Percentiles rank a stretch among this genome's conserved stretches.
Conservation (phyloP, 2,888 invertebrate species). For the Cerastis rubricosa region DNA sequence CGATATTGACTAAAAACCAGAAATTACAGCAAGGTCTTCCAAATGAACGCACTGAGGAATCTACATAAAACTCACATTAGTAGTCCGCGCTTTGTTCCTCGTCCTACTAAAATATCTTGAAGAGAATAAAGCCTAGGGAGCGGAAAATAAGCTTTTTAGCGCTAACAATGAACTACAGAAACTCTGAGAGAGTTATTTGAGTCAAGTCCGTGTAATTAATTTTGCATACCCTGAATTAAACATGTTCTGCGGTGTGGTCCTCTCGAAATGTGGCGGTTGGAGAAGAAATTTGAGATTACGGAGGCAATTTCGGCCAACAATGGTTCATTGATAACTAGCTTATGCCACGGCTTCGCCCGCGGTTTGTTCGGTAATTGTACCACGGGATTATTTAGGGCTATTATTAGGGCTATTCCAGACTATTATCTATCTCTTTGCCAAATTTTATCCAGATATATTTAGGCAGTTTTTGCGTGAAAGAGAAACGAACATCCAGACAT, state of each 20-base stretch:
- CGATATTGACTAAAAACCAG: conserved; percentile 62
- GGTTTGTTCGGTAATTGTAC: no score
- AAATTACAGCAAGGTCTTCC: conserved; percentile 59
- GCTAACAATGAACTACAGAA: conserved; percentile 62
- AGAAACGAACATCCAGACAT: no score
- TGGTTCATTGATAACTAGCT: conserved; percentile 16
- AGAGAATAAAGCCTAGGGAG: conserved; percentile 65
- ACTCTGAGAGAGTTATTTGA: conserved; percentile 55
- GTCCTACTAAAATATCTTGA: conserved; percentile 66
- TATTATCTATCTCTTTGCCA: no score
- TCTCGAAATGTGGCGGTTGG: conserved; percentile 8
- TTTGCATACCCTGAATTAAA: conserved; percentile 60
- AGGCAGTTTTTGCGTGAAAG: no score
- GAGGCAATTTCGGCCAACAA: conserved; percentile 25
- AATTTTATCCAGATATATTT: no score
- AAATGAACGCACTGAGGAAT: conserved; percentile 64
- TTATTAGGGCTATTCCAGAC: no score
- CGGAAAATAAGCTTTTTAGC: conserved; percentile 69
- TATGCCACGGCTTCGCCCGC: no score
- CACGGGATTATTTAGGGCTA: no score
- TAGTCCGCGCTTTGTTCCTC: conserved; percentile 65
- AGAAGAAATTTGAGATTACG: conserved; percentile 38
- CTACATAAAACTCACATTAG: conserved; percentile 69
- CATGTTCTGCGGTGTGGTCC: conserved; percentile 28
- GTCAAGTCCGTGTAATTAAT: conserved; percentile 62